Percentiles rank a stretch among this genome's conserved stretches.
Evolutionary conservation across 2,797 vertebrate species (phyloP).

Genomic region (Odontamblyopus lacepedii): DNA sequence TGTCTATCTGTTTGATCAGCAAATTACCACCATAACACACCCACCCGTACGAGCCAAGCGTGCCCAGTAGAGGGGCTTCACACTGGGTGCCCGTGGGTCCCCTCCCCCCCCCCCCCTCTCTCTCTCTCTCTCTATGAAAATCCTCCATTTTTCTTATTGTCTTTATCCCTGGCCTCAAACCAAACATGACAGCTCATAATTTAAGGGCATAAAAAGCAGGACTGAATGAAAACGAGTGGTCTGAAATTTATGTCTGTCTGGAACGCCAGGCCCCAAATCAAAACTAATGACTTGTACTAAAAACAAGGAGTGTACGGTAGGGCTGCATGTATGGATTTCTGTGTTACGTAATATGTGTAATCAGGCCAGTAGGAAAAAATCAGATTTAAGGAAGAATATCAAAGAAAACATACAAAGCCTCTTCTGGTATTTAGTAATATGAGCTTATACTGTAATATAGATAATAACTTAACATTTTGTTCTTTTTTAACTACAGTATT

Average conservation of each 20-base stretch:
- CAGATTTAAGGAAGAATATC: background rate
- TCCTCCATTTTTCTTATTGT: conserved; percentile 8
- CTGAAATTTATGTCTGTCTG: conserved; percentile 25
- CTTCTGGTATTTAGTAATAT: too few relatives aligned
- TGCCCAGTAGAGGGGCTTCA: conserved; percentile 24
- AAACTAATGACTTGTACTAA: background rate
- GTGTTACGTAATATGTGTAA: background rate
- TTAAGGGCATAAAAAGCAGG: conserved; percentile 32
- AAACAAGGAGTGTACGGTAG: background rate
- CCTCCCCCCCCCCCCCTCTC: too few relatives aligned
- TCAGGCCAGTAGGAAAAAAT: background rate
- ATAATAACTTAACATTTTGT: too few relatives aligned
- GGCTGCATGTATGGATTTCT: background rate
- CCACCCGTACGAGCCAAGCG: conserved; percentile 2
- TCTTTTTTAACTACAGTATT: too few relatives aligned
- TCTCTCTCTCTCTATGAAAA: background rate
- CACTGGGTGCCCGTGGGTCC: conserved; percentile 6
- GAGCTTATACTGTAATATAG: too few relatives aligned
- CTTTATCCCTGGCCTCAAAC: conserved; percentile 9
- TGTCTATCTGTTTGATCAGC: conserved; percentile 67
- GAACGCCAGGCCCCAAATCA: background rate
- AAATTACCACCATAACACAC: conserved; percentile 56
- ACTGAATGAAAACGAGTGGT: conserved; percentile 17
- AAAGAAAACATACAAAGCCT: too few relatives aligned
- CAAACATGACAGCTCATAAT: conserved; percentile 28